phyloP scores from a whole-genome alignment of 2,113 vertebrate genomes.

The Lichenostomus cassidix region DNA sequence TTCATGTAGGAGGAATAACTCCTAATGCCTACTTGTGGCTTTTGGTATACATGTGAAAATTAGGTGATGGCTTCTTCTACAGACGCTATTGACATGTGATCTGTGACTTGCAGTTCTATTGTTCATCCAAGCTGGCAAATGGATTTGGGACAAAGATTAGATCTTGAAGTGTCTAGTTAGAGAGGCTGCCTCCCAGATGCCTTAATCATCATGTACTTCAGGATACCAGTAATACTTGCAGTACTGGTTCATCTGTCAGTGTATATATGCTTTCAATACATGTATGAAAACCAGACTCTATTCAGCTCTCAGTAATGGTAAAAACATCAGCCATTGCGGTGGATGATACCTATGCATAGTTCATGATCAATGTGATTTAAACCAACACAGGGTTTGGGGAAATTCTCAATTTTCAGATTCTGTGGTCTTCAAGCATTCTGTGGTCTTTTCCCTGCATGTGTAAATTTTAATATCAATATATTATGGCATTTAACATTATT shows the following conservation, averaged over 20 bases:
- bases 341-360: background rate
- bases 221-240: background rate
- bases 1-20: background rate
- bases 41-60: background rate
- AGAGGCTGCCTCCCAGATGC: background rate
- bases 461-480: background rate
- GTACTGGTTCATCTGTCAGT: background rate
- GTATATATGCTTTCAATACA: background rate
- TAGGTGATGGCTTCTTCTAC: background rate
- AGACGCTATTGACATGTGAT: background rate
- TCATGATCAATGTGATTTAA: background rate
- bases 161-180: background rate
- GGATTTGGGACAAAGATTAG: background rate
- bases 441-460: background rate
- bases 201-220: background rate
- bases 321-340: background rate
- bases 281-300: background rate
- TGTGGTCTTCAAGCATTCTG: background rate
- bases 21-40: background rate
- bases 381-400: background rate
- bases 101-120: background rate
- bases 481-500: background rate
- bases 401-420: background rate
- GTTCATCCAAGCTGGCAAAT: background rate
- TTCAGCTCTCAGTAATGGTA: background rate